Base-by-base conservation (phyloP, 1,140 invertebrate genomes). In the Pentalonia nigronervosa region DNA sequence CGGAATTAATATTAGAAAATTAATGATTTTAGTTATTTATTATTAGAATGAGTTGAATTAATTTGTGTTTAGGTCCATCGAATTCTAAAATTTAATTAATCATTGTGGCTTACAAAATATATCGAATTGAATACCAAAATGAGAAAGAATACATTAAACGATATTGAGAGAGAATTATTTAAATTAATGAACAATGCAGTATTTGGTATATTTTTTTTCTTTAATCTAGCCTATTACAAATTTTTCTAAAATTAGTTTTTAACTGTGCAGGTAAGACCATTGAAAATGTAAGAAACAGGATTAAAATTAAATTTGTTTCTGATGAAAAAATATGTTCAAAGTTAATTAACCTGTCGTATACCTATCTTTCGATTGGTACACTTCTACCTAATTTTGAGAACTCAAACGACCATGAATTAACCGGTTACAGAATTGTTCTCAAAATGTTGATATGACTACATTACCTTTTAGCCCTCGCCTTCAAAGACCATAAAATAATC, bases 81-180 rank as follows among this genome's bases (percentile, higher is more conserved):
- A 96, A 95, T 95, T 94, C 76, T 50, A 94, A 93, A 96, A 95
- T 95, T 94, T 96, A 53, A 95, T 95, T 94, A 91, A 94, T 90
- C 50, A 0, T 2, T 20, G 17, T 90, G 88, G 1, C 30, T n/a
- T n/a, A n/a, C 8, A 14, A 25, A 50, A 8, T 96, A 95, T 93
- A 95, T 95, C 90, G 95, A 95, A 45, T 94, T 95, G 45, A 96
- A 96, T 94, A 96, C 95, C 47, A 36, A 95, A 8, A 90, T 94
- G 53, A 94, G 95, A 94, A 94, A 94, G 93, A 67, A 94, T 45
- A 95, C 95, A 23, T 95, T 86, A 84, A 95, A 94, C 91, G 94
- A 94, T 30, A 96, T 96, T 94, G 95, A 95, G 94, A 95, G 95
- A 94, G 95, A 95, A 86, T 95, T 95, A 84, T 96, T 94, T 93